Percentiles rank a stretch among this genome's conserved stretches.
phyloP scores from a whole-genome alignment of 2,888 invertebrate species.

The Pardosa pseudoannulata region DNA sequence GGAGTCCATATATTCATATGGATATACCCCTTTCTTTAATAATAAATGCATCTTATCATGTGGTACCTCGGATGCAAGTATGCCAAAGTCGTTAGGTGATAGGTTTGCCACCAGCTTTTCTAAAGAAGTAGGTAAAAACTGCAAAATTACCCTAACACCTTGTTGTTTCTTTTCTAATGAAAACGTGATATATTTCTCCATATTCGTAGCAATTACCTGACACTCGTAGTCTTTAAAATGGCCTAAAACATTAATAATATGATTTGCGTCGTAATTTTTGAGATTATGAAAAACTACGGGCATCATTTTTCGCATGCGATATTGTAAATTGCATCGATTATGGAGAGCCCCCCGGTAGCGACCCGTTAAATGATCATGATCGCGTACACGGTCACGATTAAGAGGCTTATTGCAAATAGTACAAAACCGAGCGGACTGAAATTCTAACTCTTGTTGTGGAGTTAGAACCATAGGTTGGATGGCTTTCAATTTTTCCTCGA shows the following conservation, averaged over 20 bases:
- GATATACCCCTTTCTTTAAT: conserved; percentile 74
- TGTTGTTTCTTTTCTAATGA: not conserved
- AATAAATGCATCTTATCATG: conserved; percentile 16
- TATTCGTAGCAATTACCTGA: not conserved
- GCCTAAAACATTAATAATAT: not conserved
- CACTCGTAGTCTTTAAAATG: not conserved
- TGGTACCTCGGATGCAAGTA: conserved; percentile 3
- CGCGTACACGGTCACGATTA: not conserved
- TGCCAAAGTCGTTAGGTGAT: not conserved
- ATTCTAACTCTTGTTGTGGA: not conserved
- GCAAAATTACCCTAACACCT: not conserved
- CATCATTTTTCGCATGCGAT: not conserved
- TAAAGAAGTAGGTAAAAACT: conserved; percentile 10
- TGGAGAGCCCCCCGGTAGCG: not conserved
- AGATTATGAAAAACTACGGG: conserved; percentile 6
- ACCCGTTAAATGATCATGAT: conserved; percentile 7
- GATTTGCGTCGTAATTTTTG: conserved; percentile 17
- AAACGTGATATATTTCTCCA: conserved; percentile 5
- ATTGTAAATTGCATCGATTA: not conserved
- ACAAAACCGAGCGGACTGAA: not conserved
- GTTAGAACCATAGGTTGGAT: not conserved
- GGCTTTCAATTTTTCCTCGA: not conserved
- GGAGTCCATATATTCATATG: conserved; percentile 75
- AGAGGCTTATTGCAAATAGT: not conserved
- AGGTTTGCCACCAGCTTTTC: conserved; percentile 12